A percentile compares a stretch with the other conserved stretches of the same genome.
phyloP scores from a whole-genome alignment of 2,113 vertebrate species.

The Pedionomus torquatus region DNA sequence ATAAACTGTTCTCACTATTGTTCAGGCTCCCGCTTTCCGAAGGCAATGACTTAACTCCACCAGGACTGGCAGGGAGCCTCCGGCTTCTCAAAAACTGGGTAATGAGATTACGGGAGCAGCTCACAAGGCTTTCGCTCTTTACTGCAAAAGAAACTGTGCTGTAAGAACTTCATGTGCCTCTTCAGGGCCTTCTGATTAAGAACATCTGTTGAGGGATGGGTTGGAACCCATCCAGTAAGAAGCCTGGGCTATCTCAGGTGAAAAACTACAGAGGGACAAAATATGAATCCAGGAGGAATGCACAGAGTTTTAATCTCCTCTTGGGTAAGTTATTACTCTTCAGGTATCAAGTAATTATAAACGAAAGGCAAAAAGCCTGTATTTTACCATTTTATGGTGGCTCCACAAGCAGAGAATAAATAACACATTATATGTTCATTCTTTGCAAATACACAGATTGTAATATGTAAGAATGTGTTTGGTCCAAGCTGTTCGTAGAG shows the following conservation, averaged over 20 bases:
- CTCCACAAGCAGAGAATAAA: not conserved
- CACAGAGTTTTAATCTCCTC: not conserved
- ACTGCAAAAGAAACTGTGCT: not conserved
- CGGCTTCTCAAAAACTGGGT: constrained; percentile 5
- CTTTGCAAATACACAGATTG: not conserved
- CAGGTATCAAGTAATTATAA: not conserved
- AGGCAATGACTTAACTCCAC: not conserved
- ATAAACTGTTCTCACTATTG: constrained; percentile 8
- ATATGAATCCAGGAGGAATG: not conserved
- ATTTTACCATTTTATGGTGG: not conserved
- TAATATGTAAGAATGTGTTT: not conserved
- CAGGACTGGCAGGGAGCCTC: not conserved
- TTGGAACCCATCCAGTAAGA: not conserved
- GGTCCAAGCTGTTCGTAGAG: not conserved
- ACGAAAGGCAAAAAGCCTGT: not conserved
- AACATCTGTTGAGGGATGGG: not conserved
- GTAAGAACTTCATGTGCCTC: not conserved
- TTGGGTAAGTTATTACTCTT: not conserved
- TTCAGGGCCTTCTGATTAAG: no score
- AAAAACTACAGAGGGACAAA: not conserved
- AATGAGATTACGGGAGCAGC: not conserved
- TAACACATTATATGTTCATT: not conserved
- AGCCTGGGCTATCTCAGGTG: not conserved
- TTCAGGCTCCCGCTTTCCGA: not conserved
- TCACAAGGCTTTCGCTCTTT: not conserved